Percentiles rank a stretch among this genome's conserved stretches.
Conservation (phyloP, 1,140 invertebrate genomes). For the Aphaenogaster ashmeadi region DNA sequence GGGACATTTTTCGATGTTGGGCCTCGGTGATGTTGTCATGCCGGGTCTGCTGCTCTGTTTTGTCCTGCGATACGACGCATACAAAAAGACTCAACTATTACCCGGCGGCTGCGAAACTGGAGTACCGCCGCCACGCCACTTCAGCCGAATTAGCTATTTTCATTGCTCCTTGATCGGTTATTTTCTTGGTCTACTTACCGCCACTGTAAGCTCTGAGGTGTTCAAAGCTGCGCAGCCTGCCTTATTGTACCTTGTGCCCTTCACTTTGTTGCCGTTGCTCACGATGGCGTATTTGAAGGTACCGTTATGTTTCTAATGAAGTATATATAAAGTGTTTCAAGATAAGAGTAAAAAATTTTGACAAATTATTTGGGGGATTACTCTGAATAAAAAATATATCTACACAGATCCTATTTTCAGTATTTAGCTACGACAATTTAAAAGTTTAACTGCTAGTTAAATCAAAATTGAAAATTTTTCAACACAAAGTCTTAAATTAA, state of each 20-base stretch:
- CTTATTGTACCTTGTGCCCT: slow-evolving; percentile 98
- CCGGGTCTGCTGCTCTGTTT: slow-evolving; percentile 98
- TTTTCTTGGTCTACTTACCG: slow-evolving; percentile 98
- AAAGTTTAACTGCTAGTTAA: not conserved
- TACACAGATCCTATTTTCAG: too few species aligned
- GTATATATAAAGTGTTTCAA: not conserved
- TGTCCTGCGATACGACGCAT: slow-evolving; percentile 98
- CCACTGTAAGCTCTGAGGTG: slow-evolving; percentile 98
- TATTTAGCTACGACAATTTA: too few species aligned
- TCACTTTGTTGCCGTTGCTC: slow-evolving; percentile 97
- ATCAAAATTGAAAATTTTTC: not conserved
- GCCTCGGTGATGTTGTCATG: slow-evolving; percentile 99
- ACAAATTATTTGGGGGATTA: not conserved
- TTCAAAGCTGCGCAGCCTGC: slow-evolving; percentile 99
- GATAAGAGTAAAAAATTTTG: not conserved
- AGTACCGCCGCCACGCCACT: slow-evolving; percentile 92
- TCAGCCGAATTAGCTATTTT: slow-evolving; percentile 94
- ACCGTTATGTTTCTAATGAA: slow-evolving; percentile 69
- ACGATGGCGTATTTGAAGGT: slow-evolving; percentile 99
- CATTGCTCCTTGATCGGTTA: slow-evolving; percentile 99
- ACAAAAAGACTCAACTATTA: slow-evolving; percentile 96
- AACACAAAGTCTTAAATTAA: not conserved
- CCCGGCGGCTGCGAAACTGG: slow-evolving; percentile 91
- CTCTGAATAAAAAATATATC: not conserved
- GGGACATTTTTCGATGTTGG: slow-evolving; percentile 99